Percentiles rank a stretch among this genome's conserved stretches.
Evolutionary conservation across 2,888 invertebrate species (phyloP).

Genomic region (Cosmopolites sordidus): DNA sequence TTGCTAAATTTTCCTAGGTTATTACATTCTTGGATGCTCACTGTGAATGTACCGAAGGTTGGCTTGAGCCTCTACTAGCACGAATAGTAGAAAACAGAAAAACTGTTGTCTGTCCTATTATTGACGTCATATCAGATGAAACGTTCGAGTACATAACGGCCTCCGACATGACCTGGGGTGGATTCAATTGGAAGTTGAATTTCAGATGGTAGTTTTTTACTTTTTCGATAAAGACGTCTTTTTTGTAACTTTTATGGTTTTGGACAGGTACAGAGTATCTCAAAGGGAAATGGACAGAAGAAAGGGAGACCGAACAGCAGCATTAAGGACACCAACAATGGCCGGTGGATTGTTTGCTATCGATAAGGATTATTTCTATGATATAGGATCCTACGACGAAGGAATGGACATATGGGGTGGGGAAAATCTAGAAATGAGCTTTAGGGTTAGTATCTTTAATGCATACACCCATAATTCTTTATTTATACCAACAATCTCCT

Average conservation of each 20-base stretch:
- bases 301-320: slow-evolving; percentile 87
- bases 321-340: slow-evolving; percentile 95
- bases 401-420: slow-evolving; percentile 99
- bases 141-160: slow-evolving; percentile 98
- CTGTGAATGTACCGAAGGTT: slow-evolving; percentile 98
- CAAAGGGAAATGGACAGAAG: slow-evolving; percentile 93
- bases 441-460: slow-evolving; percentile 63
- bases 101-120: slow-evolving; percentile 96
- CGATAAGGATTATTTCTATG: slow-evolving; percentile 94
- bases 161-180: slow-evolving; percentile 99
- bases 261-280: slow-evolving; percentile 87
- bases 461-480: not conserved
- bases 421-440: slow-evolving; percentile 93
- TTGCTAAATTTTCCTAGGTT: no score
- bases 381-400: slow-evolving; percentile 95
- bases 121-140: slow-evolving; percentile 98
- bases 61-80: slow-evolving; percentile 91
- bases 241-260: not conserved
- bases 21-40: slow-evolving; percentile 97
- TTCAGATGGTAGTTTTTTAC: slow-evolving; percentile 77
- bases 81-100: slow-evolving; percentile 89
- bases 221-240: not conserved
- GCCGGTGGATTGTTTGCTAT: slow-evolving; percentile 95
- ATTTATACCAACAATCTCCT: not conserved
- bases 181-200: slow-evolving; percentile 99